Percentiles rank a stretch among this genome's conserved stretches.
These are phyloP conservation scores for Popillia japonica DNA, from an alignment of 1,140 invertebrate species.

Conservation along the genomic window DNA sequence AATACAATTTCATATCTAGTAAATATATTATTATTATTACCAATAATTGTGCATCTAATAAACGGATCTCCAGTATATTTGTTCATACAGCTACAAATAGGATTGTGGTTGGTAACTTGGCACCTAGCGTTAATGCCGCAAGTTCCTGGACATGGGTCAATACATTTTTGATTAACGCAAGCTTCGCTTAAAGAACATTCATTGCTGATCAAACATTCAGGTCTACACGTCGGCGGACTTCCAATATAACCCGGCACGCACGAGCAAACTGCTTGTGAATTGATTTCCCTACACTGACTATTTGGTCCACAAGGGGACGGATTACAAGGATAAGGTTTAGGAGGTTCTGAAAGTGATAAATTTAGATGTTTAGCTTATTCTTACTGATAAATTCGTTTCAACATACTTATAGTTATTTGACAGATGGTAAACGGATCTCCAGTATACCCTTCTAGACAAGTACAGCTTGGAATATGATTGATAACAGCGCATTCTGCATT, in stretches of 20 bases:
- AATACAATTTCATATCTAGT: background rate
- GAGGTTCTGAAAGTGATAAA: conserved; percentile 46
- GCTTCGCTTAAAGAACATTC: conserved; percentile 66
- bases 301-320: conserved; percentile 77
- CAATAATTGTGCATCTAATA: conserved; percentile 61
- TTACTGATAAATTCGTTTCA: background rate
- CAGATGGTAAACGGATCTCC: conserved; percentile 77
- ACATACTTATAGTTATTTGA: conserved; percentile 43
- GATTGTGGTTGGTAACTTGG: conserved; percentile 69
- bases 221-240: conserved; percentile 64
- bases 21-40: conserved; percentile 33
- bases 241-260: conserved; percentile 66
- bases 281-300: conserved; percentile 70
- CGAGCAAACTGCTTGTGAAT: conserved; percentile 70
- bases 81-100: conserved; percentile 69
- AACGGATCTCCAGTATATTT: conserved; percentile 75
- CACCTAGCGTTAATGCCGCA: conserved; percentile 71
- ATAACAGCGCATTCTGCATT: conserved; percentile 77
- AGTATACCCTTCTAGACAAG: conserved; percentile 70
- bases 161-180: conserved; percentile 69
- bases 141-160: conserved; percentile 73
- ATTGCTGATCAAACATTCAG: conserved; percentile 65
- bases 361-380: background rate
- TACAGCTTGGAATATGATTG: conserved; percentile 81
- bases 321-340: conserved; percentile 68